These are phyloP conservation scores for Hypocryptadius cinnamomeus DNA, from an alignment of 2,113 vertebrate genomes.

Conservation along the genomic window DNA sequence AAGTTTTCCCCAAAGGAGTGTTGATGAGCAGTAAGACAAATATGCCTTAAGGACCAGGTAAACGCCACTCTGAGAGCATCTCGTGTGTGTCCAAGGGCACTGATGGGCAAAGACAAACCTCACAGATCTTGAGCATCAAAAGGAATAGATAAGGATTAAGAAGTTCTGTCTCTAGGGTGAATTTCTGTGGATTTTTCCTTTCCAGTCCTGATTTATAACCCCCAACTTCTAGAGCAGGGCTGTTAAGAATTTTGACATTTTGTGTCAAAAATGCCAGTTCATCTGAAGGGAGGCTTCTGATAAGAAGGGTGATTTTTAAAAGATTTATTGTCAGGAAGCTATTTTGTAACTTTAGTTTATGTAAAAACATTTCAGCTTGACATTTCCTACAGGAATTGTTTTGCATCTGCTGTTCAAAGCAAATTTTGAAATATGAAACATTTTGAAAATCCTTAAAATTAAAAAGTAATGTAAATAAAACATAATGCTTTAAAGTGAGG, in stretches of 20 bases:
- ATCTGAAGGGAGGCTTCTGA: background rate
- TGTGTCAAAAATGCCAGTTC: background rate
- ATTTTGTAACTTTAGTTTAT: background rate
- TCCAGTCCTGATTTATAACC: background rate
- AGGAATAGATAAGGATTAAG: background rate
- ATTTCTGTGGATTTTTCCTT: background rate
- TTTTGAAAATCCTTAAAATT: background rate
- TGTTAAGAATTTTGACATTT: background rate
- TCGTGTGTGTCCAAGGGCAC: background rate
- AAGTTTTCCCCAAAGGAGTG: background rate
- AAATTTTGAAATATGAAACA: background rate
- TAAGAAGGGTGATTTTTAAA: background rate
- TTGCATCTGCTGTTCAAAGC: background rate
- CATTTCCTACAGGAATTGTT: background rate
- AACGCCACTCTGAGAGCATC: constrained; percentile 34
- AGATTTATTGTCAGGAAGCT: background rate
- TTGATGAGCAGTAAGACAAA: constrained; percentile 47
- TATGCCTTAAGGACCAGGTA: constrained; percentile 7
- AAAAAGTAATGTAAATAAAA: background rate
- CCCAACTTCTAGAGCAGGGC: background rate
- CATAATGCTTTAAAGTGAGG: background rate
- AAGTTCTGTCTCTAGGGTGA: background rate
- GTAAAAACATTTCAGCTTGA: background rate
- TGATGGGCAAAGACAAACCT: constrained; percentile 34
- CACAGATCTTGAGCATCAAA: background rate